A percentile compares a stretch with the other conserved stretches of the same genome.
Evolutionary conservation across 1,140 invertebrate genomes (phyloP).

Genomic region (Drosophila gunungcola): DNA sequence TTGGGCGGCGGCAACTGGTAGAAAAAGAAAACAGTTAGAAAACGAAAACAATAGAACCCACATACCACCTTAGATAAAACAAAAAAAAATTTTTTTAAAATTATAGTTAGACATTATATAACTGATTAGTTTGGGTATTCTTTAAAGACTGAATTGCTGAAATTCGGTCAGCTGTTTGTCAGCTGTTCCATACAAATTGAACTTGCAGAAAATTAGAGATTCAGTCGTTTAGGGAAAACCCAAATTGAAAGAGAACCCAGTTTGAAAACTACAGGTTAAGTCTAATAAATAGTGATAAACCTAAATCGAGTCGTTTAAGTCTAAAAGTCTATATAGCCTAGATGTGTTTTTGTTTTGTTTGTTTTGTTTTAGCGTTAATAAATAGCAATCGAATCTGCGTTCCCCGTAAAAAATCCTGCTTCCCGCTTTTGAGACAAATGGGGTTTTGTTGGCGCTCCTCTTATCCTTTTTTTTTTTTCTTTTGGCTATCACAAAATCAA

Average conservation of each 20-base stretch:
- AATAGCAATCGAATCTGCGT: constrained; percentile 58
- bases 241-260: constrained; percentile 17
- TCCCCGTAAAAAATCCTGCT: constrained; percentile 10
- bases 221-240: too few relatives aligned
- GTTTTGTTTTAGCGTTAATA: constrained; percentile 53
- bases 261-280: constrained; percentile 34
- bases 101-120: constrained; percentile 30
- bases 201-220: too few relatives aligned
- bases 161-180: too few relatives aligned
- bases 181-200: too few relatives aligned
- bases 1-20: constrained; percentile 61
- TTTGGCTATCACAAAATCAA: constrained; percentile 75
- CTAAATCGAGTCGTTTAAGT: constrained; percentile 17
- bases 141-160: too few relatives aligned
- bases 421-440: constrained; percentile 33
- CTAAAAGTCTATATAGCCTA: constrained; percentile 21
- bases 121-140: constrained; percentile 10
- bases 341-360: constrained; percentile 14
- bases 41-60: constrained; percentile 31
- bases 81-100: constrained; percentile 34
- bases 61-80: constrained; percentile 17
- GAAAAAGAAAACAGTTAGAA: constrained; percentile 44
- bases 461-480: constrained; percentile 18
- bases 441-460: constrained; percentile 5
- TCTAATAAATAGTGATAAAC: constrained; percentile 43